Evolutionary conservation across 2,888 invertebrate genomes (phyloP).

Genomic region (Acanthacorydalis orientalis): DNA sequence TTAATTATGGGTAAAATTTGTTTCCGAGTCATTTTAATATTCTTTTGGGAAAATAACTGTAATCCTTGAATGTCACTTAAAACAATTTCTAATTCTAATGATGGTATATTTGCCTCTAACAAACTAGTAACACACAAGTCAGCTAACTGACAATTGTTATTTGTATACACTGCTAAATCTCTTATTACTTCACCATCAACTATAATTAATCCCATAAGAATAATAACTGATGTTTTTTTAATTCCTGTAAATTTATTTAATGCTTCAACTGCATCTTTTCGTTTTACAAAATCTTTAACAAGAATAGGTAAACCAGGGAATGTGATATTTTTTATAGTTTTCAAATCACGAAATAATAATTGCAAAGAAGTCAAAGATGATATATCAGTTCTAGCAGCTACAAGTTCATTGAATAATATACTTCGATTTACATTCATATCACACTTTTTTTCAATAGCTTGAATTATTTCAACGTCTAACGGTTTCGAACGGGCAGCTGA

Average conservation of each 20-base stretch:
- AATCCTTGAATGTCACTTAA: slow-evolving; percentile 26
- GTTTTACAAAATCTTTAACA: slow-evolving; percentile 37
- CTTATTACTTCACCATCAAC: slow-evolving; percentile 28
- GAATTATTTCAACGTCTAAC: slow-evolving; percentile 41
- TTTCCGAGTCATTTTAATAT: slow-evolving; percentile 45
- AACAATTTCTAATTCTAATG: slow-evolving; percentile 23
- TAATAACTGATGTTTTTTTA: slow-evolving; percentile 26
- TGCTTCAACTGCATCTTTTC: slow-evolving; percentile 29
- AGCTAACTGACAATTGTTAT: slow-evolving; percentile 9
- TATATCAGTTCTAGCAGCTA: slow-evolving; percentile 49
- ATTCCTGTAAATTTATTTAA: slow-evolving; percentile 30
- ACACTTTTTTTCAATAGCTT: slow-evolving; percentile 36
- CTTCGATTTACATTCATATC: slow-evolving; percentile 26
- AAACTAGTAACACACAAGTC: background rate
- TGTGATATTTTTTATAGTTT: slow-evolving; percentile 37
- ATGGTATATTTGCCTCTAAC: slow-evolving; percentile 12
- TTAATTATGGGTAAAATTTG: slow-evolving; percentile 48
- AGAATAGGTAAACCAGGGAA: slow-evolving; percentile 42
- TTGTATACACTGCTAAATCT: slow-evolving; percentile 38
- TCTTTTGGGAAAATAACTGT: slow-evolving; percentile 36
- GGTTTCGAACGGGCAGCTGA: slow-evolving; percentile 48
- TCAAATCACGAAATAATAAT: slow-evolving; percentile 59
- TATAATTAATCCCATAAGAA: slow-evolving; percentile 47
- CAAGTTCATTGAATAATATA: slow-evolving; percentile 31
- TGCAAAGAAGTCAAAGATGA: slow-evolving; percentile 43